Base-by-base conservation (phyloP, 2,113 vertebrate species). In the Panurus biarmicus region DNA sequence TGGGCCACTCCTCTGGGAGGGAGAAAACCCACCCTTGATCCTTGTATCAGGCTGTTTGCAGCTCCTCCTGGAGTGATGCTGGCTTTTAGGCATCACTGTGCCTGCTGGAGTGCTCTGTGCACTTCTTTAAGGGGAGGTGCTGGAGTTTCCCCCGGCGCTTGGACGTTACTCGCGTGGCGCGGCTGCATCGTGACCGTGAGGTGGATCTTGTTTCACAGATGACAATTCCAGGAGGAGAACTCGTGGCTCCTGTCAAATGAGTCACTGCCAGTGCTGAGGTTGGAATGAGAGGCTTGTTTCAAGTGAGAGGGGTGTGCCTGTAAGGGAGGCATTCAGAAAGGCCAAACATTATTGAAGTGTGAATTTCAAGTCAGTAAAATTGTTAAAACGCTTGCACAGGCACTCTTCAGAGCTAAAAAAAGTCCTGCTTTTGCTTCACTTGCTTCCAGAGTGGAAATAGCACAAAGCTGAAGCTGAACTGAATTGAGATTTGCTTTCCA, bases 161-260 rank as follows among this genome's bases (percentile, higher is more conserved):
- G 17, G 67, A 23, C 36, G 81, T 71, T 57, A 51, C 29, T 31
- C 22, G 35, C 1, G 2, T 19, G 38, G 15, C 53, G 2, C 21
- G 38, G 66, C 25, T 51, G 18, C 23, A 14, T 62, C 11, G 8
- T 77, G 61, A 60, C 65, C 10, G 0, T 74, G n/a, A 47, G 51
- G 81, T 74, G 81, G 89, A 17, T 79, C 47, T 50, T 62, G 51
- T 62, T 87, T 62, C 74, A 60, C 51, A 40, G 47, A 60, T 93
- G 35, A 36, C 54, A 66, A 2, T 67, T 88, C 75, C 76, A 40
- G 88, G 64, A 72, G 74, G 57, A 77, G 75, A 93, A 29, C 58
- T 89, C 77, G 20, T 85, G 57, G 71, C 85, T 96, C 50, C 85
- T 94, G 88, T 83, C 95, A 92, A 2, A 51, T 93, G 92, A 94